Percentiles rank a stretch among this genome's conserved stretches.
phyloP scores from a whole-genome alignment of 2,888 invertebrate species.

The Mimas tiliae region DNA sequence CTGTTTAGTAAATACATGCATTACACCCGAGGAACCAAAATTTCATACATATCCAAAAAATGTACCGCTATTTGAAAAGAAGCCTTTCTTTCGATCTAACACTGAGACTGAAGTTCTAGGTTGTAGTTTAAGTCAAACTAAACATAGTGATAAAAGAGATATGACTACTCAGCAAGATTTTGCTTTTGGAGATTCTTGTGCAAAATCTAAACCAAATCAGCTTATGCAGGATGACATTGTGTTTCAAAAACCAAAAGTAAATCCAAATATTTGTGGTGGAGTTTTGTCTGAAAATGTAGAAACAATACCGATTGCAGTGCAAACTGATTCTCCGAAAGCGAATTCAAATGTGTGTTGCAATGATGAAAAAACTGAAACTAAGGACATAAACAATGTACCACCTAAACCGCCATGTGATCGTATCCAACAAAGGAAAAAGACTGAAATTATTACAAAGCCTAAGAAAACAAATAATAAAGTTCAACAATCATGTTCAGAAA shows the following conservation, averaged over 20 bases:
- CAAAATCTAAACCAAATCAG: not conserved
- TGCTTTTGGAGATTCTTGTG: not conserved
- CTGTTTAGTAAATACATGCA: slow-evolving; percentile 29
- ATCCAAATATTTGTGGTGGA: slow-evolving; percentile 15
- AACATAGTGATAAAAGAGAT: slow-evolving; percentile 37
- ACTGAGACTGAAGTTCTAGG: slow-evolving; percentile 49
- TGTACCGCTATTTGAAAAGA: slow-evolving; percentile 37
- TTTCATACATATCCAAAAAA: slow-evolving; percentile 63
- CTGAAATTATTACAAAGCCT: not conserved
- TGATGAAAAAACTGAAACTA: not conserved
- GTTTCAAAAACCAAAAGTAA: not conserved
- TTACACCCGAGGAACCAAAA: slow-evolving; percentile 33
- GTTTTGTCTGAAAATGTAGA: not conserved
- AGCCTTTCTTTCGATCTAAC: slow-evolving; percentile 55
- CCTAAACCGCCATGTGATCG: not conserved
- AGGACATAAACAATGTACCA: not conserved
- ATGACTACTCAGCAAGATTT: slow-evolving; percentile 23
- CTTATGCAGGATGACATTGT: not conserved
- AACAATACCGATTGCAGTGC: slow-evolving; percentile 38
- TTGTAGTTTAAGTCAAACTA: not conserved
- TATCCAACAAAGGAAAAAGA: not conserved
- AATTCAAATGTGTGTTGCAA: not conserved
- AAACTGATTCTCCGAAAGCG: slow-evolving; percentile 36
- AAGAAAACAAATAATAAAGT: slow-evolving; percentile 30
- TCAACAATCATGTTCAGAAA: slow-evolving; percentile 28